phyloP scores from a whole-genome alignment of 1,140 invertebrate genomes.

The Aphis craccivora region DNA sequence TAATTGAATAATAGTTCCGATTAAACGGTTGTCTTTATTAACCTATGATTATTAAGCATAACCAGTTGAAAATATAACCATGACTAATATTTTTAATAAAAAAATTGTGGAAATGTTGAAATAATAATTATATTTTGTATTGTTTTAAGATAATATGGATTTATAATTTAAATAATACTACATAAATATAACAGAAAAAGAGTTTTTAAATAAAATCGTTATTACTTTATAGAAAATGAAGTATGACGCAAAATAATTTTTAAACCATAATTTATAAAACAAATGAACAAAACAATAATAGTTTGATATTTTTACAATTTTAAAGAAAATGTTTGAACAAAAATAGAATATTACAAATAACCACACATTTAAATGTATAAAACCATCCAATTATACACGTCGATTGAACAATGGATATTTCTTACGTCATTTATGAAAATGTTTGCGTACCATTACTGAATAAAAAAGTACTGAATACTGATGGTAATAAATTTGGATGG shows the following conservation, averaged over 20 bases:
- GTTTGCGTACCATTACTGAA: neutral
- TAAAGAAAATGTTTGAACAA: neutral
- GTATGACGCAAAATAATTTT: neutral
- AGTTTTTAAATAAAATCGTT: neutral
- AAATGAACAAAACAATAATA: neutral
- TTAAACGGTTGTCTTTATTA: too few species aligned
- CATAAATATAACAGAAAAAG: neutral
- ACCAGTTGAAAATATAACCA: too few species aligned
- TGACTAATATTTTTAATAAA: too few species aligned
- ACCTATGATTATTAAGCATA: too few species aligned
- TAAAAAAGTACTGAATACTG: neutral
- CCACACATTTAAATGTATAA: neutral
- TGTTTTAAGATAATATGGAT: neutral
- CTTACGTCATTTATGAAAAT: neutral
- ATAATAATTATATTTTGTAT: neutral
- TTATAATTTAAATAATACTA: neutral
- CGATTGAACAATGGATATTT: neutral
- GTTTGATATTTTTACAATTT: neutral
- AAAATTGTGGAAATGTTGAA: neutral
- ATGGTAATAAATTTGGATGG: neutral
- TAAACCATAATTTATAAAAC: neutral
- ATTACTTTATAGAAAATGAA: neutral
- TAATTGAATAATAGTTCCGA: too few species aligned
- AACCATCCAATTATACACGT: neutral
- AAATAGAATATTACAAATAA: neutral